A percentile compares a stretch with the other conserved stretches of the same genome.
These are phyloP conservation scores for Nephrocerus scutellatus DNA, from an alignment of 2,888 invertebrate species.

Conservation along the genomic window DNA sequence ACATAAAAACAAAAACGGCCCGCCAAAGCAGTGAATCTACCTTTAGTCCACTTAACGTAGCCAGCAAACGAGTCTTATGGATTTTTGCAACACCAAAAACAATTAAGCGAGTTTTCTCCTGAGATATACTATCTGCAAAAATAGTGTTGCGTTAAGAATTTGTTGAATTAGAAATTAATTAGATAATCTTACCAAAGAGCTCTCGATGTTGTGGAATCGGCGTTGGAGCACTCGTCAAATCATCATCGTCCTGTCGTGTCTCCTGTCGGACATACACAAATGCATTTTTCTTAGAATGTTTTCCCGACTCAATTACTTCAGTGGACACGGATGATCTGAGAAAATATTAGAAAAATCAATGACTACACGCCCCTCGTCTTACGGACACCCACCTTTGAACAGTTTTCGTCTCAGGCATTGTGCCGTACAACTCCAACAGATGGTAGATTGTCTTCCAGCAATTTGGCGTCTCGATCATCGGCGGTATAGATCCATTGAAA, in stretches of 20 bases:
- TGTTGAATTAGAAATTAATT: too few species aligned
- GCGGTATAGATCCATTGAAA: conserved; percentile 29
- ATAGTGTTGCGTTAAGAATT: too few species aligned
- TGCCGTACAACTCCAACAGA: conserved; percentile 85
- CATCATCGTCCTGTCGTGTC: conserved; percentile 44
- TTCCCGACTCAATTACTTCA: conserved; percentile 64
- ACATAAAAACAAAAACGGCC: conserved; percentile 1
- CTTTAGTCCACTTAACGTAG: conserved; percentile 87
- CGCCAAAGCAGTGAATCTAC: conserved; percentile 10
- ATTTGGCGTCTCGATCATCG: conserved; percentile 53
- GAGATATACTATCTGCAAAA: conserved; percentile 45
- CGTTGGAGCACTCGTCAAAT: conserved; percentile 46
- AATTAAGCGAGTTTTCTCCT: conserved; percentile 66
- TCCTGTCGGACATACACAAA: conserved; percentile 50
- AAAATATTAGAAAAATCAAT: conserved; percentile 12
- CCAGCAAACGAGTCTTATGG: conserved; percentile 75
- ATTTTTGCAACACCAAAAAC: conserved; percentile 85
- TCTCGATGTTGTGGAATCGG: conserved; percentile 41
- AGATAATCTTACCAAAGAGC: conserved; percentile 30
- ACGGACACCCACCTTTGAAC: conserved; percentile 51
- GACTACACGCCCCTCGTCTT: too few species aligned
- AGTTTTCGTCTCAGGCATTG: conserved; percentile 91
- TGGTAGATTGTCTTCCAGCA: conserved; percentile 95
- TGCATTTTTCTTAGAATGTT: conserved; percentile 53
- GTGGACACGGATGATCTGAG: conserved; percentile 60